A percentile compares a stretch with the other conserved stretches of the same genome.
Conservation (phyloP, 2,113 vertebrate species). For the Podocnemis expansa region DNA sequence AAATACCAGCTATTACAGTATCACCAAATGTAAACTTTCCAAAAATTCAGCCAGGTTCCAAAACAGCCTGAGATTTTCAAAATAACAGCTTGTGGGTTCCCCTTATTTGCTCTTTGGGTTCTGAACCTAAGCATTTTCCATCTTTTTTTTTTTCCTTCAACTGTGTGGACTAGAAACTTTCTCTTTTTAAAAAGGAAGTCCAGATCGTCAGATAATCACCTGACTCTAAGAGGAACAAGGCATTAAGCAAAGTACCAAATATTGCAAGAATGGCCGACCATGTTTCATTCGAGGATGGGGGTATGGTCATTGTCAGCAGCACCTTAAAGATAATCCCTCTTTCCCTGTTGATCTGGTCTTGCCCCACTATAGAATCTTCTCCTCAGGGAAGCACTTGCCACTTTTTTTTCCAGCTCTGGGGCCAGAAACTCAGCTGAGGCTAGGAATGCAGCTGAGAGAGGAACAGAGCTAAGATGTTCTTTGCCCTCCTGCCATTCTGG, state of each 20-base stretch:
- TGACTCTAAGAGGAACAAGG: background rate
- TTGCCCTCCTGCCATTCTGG: background rate
- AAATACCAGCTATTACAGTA: background rate
- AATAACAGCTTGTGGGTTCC: background rate
- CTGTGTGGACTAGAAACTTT: background rate
- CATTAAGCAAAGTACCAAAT: background rate
- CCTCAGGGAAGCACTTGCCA: background rate
- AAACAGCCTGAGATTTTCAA: background rate
- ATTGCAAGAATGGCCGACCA: background rate
- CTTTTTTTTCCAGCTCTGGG: background rate
- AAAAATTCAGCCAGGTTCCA: background rate
- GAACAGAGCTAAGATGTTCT: background rate
- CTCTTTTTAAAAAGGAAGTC: background rate
- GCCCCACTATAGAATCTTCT: background rate
- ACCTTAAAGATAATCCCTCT: background rate
- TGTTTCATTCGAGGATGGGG: background rate
- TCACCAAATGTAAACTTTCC: background rate
- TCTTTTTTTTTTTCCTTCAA: background rate
- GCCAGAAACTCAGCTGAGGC: background rate
- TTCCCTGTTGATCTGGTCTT: background rate
- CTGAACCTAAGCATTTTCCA: background rate
- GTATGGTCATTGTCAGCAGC: background rate
- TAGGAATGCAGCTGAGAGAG: background rate
- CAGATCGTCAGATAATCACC: background rate
- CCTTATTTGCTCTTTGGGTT: background rate